Conservation (phyloP, 2,113 vertebrate species). For the Brienomyrus longianalis region DNA sequence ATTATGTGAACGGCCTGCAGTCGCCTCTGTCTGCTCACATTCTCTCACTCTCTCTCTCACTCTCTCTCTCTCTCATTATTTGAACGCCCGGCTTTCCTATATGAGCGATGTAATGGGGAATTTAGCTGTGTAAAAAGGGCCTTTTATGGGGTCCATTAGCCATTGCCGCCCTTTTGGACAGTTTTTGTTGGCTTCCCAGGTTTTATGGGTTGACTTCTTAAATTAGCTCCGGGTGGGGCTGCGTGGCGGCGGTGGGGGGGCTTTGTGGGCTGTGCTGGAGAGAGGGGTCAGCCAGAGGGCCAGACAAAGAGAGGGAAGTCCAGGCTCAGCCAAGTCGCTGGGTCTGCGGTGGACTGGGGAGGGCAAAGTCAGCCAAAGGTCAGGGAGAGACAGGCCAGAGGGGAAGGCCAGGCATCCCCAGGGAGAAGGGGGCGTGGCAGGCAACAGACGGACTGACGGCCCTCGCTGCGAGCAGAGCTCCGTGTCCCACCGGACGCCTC, state of each 20-base stretch:
- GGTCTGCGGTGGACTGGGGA: neutral
- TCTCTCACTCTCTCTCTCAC: neutral
- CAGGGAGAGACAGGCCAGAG: neutral
- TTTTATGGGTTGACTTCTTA: constrained; percentile 16
- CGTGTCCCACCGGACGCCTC: neutral
- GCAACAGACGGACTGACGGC: neutral
- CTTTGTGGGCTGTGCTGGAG: neutral
- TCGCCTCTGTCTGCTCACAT: neutral
- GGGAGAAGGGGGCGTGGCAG: neutral
- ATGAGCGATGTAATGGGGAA: constrained; percentile 24
- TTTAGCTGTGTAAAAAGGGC: constrained; percentile 26
- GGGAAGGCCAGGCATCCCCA: neutral
- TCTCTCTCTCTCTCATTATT: constrained; percentile 10
- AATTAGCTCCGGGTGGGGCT: constrained; percentile 6
- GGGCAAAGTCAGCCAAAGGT: neutral
- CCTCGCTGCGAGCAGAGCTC: neutral
- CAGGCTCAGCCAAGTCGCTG: neutral
- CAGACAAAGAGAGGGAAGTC: neutral
- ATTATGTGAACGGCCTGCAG: too few relatives aligned
- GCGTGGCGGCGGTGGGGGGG: neutral
- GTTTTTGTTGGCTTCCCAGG: constrained; percentile 30
- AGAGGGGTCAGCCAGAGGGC: neutral
- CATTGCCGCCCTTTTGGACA: neutral
- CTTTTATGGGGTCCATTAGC: constrained; percentile 35
- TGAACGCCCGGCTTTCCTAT: constrained; percentile 9